Percentiles rank a stretch among this genome's conserved stretches.
phyloP scores from a whole-genome alignment of 1,140 invertebrate genomes.

The Diachasmimorpha longicaudata region DNA sequence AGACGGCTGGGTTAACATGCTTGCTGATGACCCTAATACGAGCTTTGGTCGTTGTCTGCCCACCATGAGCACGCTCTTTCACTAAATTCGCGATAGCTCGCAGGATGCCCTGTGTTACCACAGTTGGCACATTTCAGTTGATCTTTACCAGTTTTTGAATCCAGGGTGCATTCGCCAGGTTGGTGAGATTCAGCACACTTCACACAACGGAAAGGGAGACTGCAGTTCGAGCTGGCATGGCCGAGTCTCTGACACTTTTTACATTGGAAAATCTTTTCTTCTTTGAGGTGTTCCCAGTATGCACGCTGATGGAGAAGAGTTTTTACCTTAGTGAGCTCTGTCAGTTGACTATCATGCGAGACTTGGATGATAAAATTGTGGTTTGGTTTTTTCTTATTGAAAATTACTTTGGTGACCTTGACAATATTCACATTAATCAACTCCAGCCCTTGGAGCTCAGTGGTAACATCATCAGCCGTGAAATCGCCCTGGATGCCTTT shows the following conservation, averaged over 20 bases:
- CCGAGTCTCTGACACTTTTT: neutral
- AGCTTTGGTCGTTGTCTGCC: neutral
- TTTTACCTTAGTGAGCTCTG: neutral
- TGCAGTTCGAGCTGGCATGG: neutral
- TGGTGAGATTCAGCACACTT: neutral
- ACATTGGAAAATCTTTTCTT: neutral
- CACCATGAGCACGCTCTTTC: slow-evolving; percentile 4
- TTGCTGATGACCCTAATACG: neutral
- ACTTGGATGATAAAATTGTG: slow-evolving; percentile 45
- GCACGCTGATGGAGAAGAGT: neutral
- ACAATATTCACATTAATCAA: neutral
- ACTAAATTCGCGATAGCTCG: neutral
- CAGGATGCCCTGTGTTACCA: neutral
- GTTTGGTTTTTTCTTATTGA: neutral
- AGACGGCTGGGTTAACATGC: too few species aligned
- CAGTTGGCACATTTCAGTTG: neutral
- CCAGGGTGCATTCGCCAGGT: neutral
- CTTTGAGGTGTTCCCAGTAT: neutral
- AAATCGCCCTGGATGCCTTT: neutral
- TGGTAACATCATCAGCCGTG: neutral
- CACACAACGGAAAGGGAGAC: neutral
- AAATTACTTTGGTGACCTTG: neutral
- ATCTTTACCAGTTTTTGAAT: neutral
- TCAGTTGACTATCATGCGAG: slow-evolving; percentile 22
- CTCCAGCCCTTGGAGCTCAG: neutral